Conservation (phyloP, 2,797 vertebrate genomes). For the Melanotaenia nigrans region DNA sequence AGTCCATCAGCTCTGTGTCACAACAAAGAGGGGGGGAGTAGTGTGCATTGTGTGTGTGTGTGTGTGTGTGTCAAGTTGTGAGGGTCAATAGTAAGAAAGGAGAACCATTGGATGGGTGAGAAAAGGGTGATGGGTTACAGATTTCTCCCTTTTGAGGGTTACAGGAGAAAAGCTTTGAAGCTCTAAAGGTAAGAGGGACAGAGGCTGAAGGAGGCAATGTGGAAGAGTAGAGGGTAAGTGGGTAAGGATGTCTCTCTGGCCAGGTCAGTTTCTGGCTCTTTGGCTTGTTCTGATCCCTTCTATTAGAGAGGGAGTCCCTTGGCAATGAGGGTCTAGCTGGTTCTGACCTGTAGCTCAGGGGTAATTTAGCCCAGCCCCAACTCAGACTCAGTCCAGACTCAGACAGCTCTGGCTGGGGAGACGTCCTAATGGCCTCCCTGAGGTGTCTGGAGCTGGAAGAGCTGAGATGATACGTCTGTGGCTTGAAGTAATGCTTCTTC, state of each 20-base stretch:
- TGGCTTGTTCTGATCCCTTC: conserved; percentile 74
- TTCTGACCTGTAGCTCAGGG: conserved; percentile 77
- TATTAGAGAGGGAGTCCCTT: conserved; percentile 71
- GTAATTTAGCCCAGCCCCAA: conserved; percentile 72
- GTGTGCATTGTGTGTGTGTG: conserved; percentile 14
- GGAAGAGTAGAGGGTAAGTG: conserved; percentile 59
- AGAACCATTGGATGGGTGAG: conserved; percentile 31
- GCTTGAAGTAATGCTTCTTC: conserved; percentile 39
- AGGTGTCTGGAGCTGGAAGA: conserved; percentile 66
- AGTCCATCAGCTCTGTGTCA: conserved; percentile 98
- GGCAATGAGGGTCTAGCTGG: conserved; percentile 57
- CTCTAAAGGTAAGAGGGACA: conserved; percentile 39
- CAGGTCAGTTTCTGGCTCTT: conserved; percentile 65
- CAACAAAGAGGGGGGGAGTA: conserved; percentile 81
- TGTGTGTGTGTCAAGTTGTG: conserved; percentile 24
- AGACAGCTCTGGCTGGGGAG: conserved; percentile 54
- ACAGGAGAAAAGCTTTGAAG: conserved; percentile 40
- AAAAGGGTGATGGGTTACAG: conserved; percentile 48
- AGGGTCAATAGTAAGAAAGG: conserved; percentile 36
- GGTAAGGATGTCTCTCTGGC: conserved; percentile 61
- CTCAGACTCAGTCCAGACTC: conserved; percentile 59
- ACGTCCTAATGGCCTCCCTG: conserved; percentile 77
- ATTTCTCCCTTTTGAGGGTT: conserved; percentile 51
- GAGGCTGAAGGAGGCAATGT: conserved; percentile 31
- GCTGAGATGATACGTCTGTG: conserved; percentile 24